Conservation (phyloP, 2,797 vertebrate species). For the Vespertilio murinus region DNA sequence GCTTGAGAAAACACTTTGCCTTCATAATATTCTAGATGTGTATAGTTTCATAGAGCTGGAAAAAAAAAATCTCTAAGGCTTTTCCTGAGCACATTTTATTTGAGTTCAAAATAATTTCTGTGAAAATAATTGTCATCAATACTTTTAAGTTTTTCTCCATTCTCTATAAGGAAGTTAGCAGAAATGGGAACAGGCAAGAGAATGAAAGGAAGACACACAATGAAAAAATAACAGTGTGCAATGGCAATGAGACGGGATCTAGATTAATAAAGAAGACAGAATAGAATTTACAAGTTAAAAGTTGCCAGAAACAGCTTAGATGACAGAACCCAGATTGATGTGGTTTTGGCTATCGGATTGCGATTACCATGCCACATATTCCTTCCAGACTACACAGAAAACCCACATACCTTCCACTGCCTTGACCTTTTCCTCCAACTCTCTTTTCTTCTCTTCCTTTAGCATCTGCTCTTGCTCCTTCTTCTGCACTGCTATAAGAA, state of each 20-base stretch:
- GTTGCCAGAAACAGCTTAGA: not conserved
- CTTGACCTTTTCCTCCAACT: conserved; percentile 93
- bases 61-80: not conserved
- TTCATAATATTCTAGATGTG: not conserved
- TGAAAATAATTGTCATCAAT: not conserved
- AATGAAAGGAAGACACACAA: not conserved
- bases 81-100: not conserved
- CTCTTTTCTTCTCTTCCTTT: conserved; percentile 93
- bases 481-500: conserved; percentile 93
- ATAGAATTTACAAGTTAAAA: not conserved
- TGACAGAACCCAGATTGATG: accelerated
- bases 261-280: not conserved
- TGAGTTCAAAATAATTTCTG: not conserved
- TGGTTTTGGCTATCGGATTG: not conserved
- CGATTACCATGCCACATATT: no score
- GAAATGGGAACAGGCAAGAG: not conserved
- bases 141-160: not conserved
- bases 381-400: accelerated
- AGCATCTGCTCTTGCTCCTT: conserved; percentile 93
- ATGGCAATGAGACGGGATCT: not conserved
- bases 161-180: not conserved
- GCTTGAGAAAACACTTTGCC: not conserved
- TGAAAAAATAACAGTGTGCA: not conserved
- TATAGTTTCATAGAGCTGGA: not conserved
- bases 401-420: conserved; percentile 92